Percentiles rank a stretch among this genome's conserved stretches.
These are phyloP conservation scores for Syngnathus acus DNA, from an alignment of 2,797 vertebrate species.

Conservation along the genomic window DNA sequence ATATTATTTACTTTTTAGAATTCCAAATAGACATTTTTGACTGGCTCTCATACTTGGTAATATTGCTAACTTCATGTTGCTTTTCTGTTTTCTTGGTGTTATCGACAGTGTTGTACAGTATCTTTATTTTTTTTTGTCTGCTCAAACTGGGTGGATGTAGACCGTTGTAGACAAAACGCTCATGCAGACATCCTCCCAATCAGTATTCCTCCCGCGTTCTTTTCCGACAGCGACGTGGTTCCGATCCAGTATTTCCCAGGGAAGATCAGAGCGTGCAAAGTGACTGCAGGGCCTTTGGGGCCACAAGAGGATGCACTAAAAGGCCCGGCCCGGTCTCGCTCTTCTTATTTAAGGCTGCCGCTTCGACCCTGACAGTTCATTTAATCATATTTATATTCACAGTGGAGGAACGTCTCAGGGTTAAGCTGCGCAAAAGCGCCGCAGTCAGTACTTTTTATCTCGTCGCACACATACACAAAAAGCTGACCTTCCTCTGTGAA, in stretches of 20 bases:
- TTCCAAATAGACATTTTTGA: too few relatives aligned
- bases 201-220: not conserved
- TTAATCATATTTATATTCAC: conserved; percentile 13
- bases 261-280: not conserved
- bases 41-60: too few relatives aligned
- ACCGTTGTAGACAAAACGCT: not conserved
- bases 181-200: not conserved
- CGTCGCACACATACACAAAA: not conserved
- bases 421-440: not conserved
- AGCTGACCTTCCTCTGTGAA: not conserved
- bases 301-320: conserved; percentile 5
- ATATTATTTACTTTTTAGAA: too few relatives aligned
- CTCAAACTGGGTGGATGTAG: not conserved
- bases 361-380: not conserved
- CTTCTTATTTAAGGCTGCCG: conserved; percentile 9
- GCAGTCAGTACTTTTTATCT: not conserved
- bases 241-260: not conserved
- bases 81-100: not conserved
- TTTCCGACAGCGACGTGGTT: not conserved
- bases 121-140: not conserved
- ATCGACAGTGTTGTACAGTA: not conserved
- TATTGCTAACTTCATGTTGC: too few relatives aligned
- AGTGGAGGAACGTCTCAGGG: conserved; percentile 10
- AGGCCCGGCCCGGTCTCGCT: not conserved
- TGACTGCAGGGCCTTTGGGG: not conserved